Percentiles rank a stretch among this genome's conserved stretches.
phyloP scores from a whole-genome alignment of 2,113 vertebrate species.

The Caretta caretta region DNA sequence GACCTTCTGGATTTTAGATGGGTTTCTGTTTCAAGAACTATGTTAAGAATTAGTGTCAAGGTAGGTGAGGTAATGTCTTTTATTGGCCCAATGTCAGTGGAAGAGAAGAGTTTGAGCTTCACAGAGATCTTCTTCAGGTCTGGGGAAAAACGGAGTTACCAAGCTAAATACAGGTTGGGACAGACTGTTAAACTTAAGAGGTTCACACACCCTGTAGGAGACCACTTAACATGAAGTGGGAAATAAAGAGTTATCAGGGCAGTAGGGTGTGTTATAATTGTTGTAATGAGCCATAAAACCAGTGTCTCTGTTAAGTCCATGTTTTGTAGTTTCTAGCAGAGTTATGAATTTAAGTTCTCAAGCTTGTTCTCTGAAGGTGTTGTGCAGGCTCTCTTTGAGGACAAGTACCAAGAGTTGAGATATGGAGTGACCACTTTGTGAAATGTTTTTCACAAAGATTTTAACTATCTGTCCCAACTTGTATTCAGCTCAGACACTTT shows the following conservation, averaged over 20 bases:
- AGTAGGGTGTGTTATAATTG: not conserved
- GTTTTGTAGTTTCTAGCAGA: not conserved
- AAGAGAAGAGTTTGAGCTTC: not conserved
- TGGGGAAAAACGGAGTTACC: not conserved
- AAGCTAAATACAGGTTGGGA: not conserved
- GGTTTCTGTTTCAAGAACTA: not conserved
- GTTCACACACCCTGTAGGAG: not conserved
- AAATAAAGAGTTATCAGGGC: not conserved
- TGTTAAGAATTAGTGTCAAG: not conserved
- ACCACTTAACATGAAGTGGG: not conserved
- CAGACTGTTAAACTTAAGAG: not conserved
- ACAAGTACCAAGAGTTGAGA: not conserved
- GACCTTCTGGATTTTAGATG: not conserved
- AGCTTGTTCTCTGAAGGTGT: not conserved
- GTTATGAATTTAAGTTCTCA: not conserved
- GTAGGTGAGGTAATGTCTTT: not conserved
- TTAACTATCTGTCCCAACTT: not conserved
- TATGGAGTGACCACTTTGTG: not conserved
- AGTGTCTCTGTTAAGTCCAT: not conserved
- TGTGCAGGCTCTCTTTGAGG: not conserved
- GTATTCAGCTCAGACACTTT: not conserved
- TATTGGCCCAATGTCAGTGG: not conserved
- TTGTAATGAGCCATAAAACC: not conserved
- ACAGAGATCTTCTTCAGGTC: not conserved
- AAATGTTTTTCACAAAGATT: not conserved